phyloP scores from a whole-genome alignment of 2,113 vertebrate genomes.

The Phycodurus eques region DNA sequence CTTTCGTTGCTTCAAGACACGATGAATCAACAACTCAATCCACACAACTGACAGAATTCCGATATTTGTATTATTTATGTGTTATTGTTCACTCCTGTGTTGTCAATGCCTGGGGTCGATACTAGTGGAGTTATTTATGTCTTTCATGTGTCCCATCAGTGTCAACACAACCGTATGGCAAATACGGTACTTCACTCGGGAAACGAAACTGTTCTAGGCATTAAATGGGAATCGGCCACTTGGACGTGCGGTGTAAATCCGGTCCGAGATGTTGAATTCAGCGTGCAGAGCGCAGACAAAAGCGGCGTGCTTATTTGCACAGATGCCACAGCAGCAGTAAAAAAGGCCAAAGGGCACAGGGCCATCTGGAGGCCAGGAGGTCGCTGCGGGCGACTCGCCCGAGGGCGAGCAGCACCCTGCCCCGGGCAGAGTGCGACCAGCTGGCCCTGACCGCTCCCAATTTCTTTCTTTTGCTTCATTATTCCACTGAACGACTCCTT shows the following conservation, averaged over 20 bases:
- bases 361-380: conserved; percentile 72
- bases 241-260: neutral
- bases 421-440: conserved; percentile 58
- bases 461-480: conserved; percentile 36
- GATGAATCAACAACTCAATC: neutral
- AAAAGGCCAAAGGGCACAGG: conserved; percentile 62
- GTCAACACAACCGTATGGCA: neutral
- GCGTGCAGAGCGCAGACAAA: conserved; percentile 62
- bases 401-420: conserved; percentile 54
- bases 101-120: neutral
- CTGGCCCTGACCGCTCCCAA: conserved; percentile 65
- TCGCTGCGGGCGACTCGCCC: conserved; percentile 51
- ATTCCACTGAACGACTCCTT: neutral
- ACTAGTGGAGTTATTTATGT: too few relatives aligned
- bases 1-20: neutral
- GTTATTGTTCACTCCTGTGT: neutral
- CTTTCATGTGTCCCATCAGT: neutral
- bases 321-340: conserved; percentile 72
- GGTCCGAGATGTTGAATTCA: conserved; percentile 28
- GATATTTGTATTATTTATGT: neutral
- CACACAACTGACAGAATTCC: neutral
- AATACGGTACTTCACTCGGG: neutral
- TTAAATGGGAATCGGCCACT: neutral
- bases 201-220: neutral
- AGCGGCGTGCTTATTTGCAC: conserved; percentile 70